These are phyloP conservation scores for Promerops cafer DNA, from an alignment of 2,113 vertebrate species.

Conservation along the genomic window DNA sequence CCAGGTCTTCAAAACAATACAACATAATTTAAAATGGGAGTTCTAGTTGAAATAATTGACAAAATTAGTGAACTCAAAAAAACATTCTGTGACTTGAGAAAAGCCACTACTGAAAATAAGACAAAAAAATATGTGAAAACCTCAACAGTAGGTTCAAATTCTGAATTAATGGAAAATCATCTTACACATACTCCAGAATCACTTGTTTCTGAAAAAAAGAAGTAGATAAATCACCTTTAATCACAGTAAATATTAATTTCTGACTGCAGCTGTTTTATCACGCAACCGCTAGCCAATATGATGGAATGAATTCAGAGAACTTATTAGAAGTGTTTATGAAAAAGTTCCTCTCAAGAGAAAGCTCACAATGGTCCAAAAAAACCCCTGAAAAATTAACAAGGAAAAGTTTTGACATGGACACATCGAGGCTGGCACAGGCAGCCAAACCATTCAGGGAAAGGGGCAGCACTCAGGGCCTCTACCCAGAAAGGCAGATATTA, in stretches of 20 bases:
- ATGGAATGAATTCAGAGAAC: neutral
- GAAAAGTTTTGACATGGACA: neutral
- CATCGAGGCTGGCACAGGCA: neutral
- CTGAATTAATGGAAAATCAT: neutral
- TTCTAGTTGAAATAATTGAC: neutral
- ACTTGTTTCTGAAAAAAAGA: neutral
- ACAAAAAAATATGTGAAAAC: neutral
- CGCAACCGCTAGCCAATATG: accelerated
- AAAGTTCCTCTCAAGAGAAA: neutral
- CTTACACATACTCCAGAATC: conserved; percentile 8
- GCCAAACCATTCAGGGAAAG: neutral
- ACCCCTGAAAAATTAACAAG: neutral
- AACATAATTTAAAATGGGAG: neutral
- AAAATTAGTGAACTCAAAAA: neutral
- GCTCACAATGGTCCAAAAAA: neutral
- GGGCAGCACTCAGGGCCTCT: neutral
- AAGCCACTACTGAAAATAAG: neutral
- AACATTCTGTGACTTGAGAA: neutral
- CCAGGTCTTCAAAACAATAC: neutral
- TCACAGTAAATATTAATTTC: neutral
- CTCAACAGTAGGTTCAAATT: neutral
- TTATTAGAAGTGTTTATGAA: neutral
- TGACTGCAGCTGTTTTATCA: neutral
- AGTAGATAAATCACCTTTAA: neutral
- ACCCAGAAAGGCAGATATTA: neutral